phyloP scores from a whole-genome alignment of 2,113 vertebrate genomes.

The Nematolebias whitei region DNA sequence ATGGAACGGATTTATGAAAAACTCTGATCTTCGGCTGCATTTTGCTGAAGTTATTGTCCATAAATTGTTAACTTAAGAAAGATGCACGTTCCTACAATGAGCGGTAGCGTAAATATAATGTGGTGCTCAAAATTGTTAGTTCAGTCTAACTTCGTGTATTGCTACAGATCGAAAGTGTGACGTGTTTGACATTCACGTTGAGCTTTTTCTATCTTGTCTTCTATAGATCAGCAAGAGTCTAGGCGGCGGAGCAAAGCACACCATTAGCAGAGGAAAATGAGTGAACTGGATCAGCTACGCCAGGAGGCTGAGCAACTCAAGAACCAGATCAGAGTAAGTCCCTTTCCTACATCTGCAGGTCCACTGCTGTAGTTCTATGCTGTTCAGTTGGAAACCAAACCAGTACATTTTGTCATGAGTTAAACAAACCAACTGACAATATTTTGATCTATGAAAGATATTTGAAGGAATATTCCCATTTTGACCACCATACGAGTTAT shows the following conservation, averaged over 20 bases:
- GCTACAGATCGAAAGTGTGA: neutral
- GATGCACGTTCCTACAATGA: neutral
- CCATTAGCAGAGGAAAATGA: constrained; percentile 94
- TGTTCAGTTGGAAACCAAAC: neutral
- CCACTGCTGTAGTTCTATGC: neutral
- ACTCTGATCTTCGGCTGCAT: neutral
- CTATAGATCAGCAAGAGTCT: constrained; percentile 86
- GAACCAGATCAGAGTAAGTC: constrained; percentile 97
- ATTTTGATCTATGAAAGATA: too few relatives aligned
- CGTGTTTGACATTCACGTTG: constrained; percentile 8
- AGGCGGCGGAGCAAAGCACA: constrained; percentile 84
- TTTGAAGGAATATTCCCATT: too few relatives aligned
- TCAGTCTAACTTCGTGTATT: neutral
- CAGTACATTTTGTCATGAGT: neutral
- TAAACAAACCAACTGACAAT: too few relatives aligned
- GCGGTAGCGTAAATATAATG: neutral
- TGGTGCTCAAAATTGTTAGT: neutral
- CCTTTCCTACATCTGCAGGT: constrained; percentile 4
- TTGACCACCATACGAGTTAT: too few relatives aligned
- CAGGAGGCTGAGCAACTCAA: constrained; percentile 99
- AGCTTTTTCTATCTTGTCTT: constrained; percentile 33
- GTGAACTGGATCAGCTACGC: constrained; percentile 98
- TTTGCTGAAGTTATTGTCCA: constrained; percentile 12
- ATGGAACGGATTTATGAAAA: constrained; percentile 19
- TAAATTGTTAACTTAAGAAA: neutral